A percentile compares a stretch with the other conserved stretches of the same genome.
Conservation (phyloP, 1,140 invertebrate species). For the Bombus breviceps region DNA sequence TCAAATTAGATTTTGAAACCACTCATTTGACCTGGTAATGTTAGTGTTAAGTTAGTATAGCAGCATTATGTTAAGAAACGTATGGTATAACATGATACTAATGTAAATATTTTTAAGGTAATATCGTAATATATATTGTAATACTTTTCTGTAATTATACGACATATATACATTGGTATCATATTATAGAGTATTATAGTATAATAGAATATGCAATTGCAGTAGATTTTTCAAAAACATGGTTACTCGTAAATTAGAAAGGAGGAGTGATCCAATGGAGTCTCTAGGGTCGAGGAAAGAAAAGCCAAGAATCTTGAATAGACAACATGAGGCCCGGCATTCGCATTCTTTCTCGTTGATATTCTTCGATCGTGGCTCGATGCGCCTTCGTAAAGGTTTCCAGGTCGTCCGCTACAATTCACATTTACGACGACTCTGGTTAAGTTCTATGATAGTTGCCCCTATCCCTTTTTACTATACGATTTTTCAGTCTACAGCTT, state of each 20-base stretch:
- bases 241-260: conserved; percentile 39
- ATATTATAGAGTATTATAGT: neutral
- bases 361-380: conserved; percentile 41
- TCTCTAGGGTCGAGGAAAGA: conserved; percentile 1
- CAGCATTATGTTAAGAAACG: neutral
- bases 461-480: neutral
- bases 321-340: conserved; percentile 10
- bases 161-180: too few relatives aligned
- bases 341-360: conserved; percentile 53
- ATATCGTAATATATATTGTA: too few relatives aligned
- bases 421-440: conserved; percentile 22
- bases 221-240: neutral
- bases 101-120: too few relatives aligned
- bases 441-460: neutral
- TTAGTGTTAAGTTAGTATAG: too few relatives aligned
- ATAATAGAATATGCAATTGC: neutral
- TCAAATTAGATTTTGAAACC: too few relatives aligned
- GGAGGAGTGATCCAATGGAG: conserved; percentile 5
- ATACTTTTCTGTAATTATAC: too few relatives aligned
- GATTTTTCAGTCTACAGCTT: neutral
- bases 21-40: too few relatives aligned
- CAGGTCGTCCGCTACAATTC: conserved; percentile 41
- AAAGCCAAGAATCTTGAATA: conserved; percentile 42
- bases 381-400: conserved; percentile 45
- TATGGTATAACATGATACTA: neutral